Evolutionary conservation across 2,113 vertebrate species (phyloP).

Genomic region (Pedetes capensis): DNA sequence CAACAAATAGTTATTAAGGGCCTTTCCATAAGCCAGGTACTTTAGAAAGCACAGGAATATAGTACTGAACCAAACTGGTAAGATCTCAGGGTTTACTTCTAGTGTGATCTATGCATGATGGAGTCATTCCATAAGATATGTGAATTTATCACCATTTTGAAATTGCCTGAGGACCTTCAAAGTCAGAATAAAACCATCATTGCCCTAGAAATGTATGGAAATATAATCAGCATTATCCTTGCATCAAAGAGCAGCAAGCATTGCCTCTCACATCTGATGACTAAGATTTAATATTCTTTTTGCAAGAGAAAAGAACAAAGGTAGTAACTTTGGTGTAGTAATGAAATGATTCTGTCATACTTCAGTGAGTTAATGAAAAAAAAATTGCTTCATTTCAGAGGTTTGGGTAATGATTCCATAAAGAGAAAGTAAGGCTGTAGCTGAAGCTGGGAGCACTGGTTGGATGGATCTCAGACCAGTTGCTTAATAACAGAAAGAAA

Average conservation of each 20-base stretch:
- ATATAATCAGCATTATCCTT: slow-evolving; percentile 30
- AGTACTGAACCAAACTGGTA: neutral
- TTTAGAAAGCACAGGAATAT: neutral
- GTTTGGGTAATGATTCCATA: slow-evolving; percentile 54
- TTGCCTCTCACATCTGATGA: slow-evolving; percentile 9
- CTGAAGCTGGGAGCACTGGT: neutral
- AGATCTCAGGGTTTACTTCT: neutral
- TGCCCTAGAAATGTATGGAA: slow-evolving; percentile 24
- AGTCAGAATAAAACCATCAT: neutral
- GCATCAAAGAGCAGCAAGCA: slow-evolving; percentile 37
- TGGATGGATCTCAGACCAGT: neutral
- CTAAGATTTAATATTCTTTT: slow-evolving; percentile 44
- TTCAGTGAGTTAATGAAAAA: slow-evolving; percentile 53
- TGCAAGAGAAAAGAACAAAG: slow-evolving; percentile 44
- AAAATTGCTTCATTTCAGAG: slow-evolving; percentile 22
- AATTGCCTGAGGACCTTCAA: neutral
- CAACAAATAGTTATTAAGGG: neutral
- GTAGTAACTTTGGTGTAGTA: slow-evolving; percentile 36
- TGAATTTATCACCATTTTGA: neutral
- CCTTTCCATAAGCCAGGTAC: neutral
- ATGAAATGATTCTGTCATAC: slow-evolving; percentile 15
- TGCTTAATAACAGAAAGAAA: neutral
- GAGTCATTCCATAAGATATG: neutral
- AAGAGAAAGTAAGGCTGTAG: slow-evolving; percentile 15
- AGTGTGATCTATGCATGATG: neutral